These are phyloP conservation scores for Drosophila serrata DNA, from an alignment of 1,140 invertebrate species.

Conservation along the genomic window DNA sequence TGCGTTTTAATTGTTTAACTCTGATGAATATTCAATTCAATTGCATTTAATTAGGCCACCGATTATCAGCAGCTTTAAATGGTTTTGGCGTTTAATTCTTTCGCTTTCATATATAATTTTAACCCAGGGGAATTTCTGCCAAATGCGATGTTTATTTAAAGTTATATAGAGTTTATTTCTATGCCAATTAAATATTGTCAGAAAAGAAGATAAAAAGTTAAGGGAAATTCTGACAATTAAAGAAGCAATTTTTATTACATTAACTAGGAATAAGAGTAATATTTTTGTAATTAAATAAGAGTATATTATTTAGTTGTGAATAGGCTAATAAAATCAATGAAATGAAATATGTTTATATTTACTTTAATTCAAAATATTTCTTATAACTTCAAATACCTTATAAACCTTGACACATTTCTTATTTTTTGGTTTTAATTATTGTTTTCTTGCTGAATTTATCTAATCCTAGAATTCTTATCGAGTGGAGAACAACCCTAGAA, in stretches of 20 bases:
- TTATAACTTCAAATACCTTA: too few species aligned
- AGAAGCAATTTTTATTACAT: not conserved
- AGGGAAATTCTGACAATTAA: conserved; percentile 14
- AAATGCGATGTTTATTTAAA: conserved; percentile 21
- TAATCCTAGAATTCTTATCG: conserved; percentile 20
- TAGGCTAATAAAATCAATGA: too few species aligned
- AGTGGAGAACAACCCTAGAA: not conserved
- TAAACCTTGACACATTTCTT: not conserved
- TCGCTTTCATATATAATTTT: conserved; percentile 15
- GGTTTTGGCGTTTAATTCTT: conserved; percentile 30
- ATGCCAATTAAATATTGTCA: not conserved
- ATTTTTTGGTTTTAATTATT: not conserved
- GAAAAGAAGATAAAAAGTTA: not conserved
- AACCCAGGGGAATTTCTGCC: conserved; percentile 14
- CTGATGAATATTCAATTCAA: conserved; percentile 46
- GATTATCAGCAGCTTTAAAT: conserved; percentile 39
- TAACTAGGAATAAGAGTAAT: not conserved
- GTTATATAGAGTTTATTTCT: conserved; percentile 13
- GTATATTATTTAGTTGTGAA: not conserved
- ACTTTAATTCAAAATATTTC: not conserved
- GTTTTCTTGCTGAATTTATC: conserved; percentile 13
- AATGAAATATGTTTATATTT: too few species aligned
- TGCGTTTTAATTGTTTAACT: conserved; percentile 52
- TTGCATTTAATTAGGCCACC: conserved; percentile 56
- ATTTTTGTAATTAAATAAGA: not conserved